Conservation (phyloP, 2,113 vertebrate genomes). For the Stigmatopora nigra region DNA sequence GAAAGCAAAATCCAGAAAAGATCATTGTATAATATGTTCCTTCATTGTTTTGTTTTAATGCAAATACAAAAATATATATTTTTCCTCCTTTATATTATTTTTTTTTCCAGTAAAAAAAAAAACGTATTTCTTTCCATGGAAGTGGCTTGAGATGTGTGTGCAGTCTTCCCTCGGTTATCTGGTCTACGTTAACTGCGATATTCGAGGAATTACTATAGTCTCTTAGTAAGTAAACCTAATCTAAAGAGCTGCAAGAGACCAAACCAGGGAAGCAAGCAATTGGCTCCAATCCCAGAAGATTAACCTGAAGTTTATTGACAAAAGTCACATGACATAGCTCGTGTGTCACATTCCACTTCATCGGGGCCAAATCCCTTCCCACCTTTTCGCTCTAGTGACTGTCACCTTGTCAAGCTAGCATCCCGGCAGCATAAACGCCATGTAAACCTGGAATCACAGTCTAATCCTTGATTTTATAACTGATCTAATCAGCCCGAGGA, state of each 20-base stretch:
- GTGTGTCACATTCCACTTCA: constrained; percentile 59
- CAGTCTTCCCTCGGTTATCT: too few species aligned
- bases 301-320: constrained; percentile 53
- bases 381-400: constrained; percentile 41
- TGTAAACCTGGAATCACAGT: constrained; percentile 15
- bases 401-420: constrained; percentile 16
- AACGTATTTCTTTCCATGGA: too few species aligned
- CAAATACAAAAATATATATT: too few species aligned
- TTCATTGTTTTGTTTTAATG: too few species aligned
- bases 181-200: too few species aligned
- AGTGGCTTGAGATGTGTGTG: too few species aligned
- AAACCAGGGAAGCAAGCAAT: constrained; percentile 17
- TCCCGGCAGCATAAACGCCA: constrained; percentile 7
- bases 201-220: neutral
- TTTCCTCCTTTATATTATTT: too few species aligned
- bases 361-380: constrained; percentile 43
- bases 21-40: too few species aligned
- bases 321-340: constrained; percentile 45
- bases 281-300: constrained; percentile 36
- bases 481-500: constrained; percentile 48
- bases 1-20: too few species aligned
- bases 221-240: neutral
- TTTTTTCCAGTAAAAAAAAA: too few species aligned
- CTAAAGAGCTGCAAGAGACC: constrained; percentile 11
- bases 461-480: constrained; percentile 31